Evolutionary conservation across 2,888 invertebrate genomes (phyloP), one percentile per base, ranked within the genome.

Genomic region (Loripinus fragilis): DNA sequence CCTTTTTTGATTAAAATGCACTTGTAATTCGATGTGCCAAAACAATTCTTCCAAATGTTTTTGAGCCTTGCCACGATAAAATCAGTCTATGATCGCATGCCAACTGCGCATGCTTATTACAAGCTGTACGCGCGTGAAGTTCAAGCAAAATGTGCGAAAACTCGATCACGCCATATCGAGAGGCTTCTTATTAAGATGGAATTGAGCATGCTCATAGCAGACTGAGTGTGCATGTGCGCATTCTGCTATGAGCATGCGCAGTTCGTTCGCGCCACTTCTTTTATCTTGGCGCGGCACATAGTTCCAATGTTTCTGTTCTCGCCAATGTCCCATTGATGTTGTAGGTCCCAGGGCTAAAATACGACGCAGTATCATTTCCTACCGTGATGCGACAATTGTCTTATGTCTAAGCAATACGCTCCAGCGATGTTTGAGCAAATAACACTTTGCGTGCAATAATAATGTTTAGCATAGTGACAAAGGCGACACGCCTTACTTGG

Each of bases 401-500:
- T 52, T 52, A 10, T 28, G 28, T 52, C 25, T 25, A 5, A 25
- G 52, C 52, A 52, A 12, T 28, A 52, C n/a, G 52, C 52, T 52
- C 52, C 7, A 20, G 52, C 52, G n/a, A n/a, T 52, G 52, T 52
- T 5, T 8, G 5, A 23, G 25, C 52, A 52, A 52, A 52, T 45
- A 17, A 45, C n/a, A 20, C 3, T 20, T 45, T 25, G n/a, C n/a
- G 48, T 48, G n/a, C 23, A 48, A 48, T 48, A 38, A 38, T 45
- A 45, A 45, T 45, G 17, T 20, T 20, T 45, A 23, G 25, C 25
- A 25, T 15, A 25, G 10, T 28, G 25, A n/a, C 52, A 25, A 52
- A n/a, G 25, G 52, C 52, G 52, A 52, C 52, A 52, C 52, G 52
- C 52, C 52, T 52, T 52, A 52, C n/a, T 8, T 20, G 25, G 52